A percentile compares a stretch with the other conserved stretches of the same genome.
Evolutionary conservation across 2,888 invertebrate species (phyloP).

Genomic region (Harpagoxenus sublaevis): DNA sequence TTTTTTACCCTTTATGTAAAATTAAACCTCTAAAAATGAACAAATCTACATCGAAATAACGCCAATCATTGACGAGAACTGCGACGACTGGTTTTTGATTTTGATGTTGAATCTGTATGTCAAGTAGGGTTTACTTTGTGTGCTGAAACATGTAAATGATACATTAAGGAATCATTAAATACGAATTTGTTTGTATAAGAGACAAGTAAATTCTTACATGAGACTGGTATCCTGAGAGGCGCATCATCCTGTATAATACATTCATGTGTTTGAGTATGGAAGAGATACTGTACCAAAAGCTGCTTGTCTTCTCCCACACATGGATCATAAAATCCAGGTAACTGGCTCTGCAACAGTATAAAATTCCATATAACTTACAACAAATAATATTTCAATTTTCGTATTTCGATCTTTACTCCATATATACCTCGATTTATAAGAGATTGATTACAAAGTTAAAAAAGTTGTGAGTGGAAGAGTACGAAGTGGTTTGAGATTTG

Average conservation of each 20-base stretch:
- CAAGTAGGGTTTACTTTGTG: slow-evolving; percentile 86
- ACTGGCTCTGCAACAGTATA: slow-evolving; percentile 91
- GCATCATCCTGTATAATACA: slow-evolving; percentile 94
- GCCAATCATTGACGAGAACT: slow-evolving; percentile 54
- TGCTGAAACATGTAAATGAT: slow-evolving; percentile 78
- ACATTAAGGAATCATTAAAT: neutral
- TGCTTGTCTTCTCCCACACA: slow-evolving; percentile 97
- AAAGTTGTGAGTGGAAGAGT: neutral
- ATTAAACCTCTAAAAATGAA: slow-evolving; percentile 68
- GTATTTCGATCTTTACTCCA: neutral
- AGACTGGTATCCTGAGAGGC: slow-evolving; percentile 92
- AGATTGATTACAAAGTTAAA: neutral
- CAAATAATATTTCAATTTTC: neutral
- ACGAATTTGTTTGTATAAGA: slow-evolving; percentile 12
- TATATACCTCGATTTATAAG: neutral
- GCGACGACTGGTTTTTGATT: slow-evolving; percentile 62
- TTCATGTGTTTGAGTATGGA: slow-evolving; percentile 92
- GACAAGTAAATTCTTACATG: slow-evolving; percentile 87
- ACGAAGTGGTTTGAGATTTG: neutral
- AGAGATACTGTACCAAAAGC: slow-evolving; percentile 94
- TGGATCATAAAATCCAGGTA: slow-evolving; percentile 99
- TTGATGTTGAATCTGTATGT: slow-evolving; percentile 75
- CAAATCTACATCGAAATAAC: slow-evolving; percentile 53
- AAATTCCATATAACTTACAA: neutral
- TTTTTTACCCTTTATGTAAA: slow-evolving; percentile 59